phyloP scores from a whole-genome alignment of 2,888 invertebrate genomes.

The Isoperla grammatica region DNA sequence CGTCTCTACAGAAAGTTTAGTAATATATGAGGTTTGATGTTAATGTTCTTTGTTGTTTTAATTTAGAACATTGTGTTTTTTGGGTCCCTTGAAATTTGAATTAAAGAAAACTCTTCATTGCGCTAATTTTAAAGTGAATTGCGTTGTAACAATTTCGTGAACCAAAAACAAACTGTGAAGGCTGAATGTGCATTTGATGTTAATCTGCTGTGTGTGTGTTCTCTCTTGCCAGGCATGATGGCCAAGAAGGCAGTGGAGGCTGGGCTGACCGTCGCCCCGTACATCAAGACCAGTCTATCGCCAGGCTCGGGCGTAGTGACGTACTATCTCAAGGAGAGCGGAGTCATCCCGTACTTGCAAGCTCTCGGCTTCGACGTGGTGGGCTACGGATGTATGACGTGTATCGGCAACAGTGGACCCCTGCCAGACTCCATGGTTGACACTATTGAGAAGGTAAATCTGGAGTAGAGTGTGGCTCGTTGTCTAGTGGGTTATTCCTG shows the following conservation, averaged over 20 bases:
- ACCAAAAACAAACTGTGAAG: no score
- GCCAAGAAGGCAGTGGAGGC: constrained; percentile 92
- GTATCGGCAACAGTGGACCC: constrained; percentile 97
- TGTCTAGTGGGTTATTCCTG: background rate
- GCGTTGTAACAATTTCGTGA: no score
- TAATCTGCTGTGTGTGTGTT: background rate
- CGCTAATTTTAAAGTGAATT: no score
- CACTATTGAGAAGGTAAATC: constrained; percentile 77
- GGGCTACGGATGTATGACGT: constrained; percentile 99
- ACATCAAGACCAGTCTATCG: constrained; percentile 94
- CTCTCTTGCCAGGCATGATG: constrained; percentile 57
- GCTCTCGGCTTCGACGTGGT: constrained; percentile 89
- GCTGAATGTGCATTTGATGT: no score
- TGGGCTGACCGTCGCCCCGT: constrained; percentile 83
- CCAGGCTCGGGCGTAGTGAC: constrained; percentile 95
- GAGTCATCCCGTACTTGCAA: constrained; percentile 81
- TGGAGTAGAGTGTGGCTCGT: no score
- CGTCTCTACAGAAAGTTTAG: no score
- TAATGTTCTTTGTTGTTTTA: no score
- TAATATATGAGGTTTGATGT: no score
- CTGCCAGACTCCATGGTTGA: constrained; percentile 86
- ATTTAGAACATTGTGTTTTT: no score
- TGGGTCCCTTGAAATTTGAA: no score
- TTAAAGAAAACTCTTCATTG: no score
- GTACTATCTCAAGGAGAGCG: constrained; percentile 83